Evolutionary conservation across 2,797 vertebrate species (phyloP).

Genomic region (Aphelocoma californica): DNA sequence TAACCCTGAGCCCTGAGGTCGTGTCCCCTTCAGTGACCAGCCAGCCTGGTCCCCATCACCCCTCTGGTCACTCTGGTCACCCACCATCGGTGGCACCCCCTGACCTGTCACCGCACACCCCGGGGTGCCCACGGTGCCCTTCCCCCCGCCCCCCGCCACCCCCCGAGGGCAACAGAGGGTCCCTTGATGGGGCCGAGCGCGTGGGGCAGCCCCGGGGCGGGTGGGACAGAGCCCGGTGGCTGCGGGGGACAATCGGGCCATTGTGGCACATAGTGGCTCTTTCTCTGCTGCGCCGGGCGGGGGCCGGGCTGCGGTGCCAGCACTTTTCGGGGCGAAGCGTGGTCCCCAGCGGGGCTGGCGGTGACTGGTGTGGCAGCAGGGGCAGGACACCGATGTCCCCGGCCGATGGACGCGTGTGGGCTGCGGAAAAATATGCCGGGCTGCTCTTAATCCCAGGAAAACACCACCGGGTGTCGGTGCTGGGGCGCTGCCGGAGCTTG

Average conservation of each 20-base stretch:
- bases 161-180: background rate
- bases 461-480: fast-evolving
- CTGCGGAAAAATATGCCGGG: background rate
- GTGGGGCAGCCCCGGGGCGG: constrained; percentile 55
- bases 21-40: fast-evolving
- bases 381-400: background rate
- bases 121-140: background rate
- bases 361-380: background rate
- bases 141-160: background rate
- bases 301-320: background rate
- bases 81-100: background rate
- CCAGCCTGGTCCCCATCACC: background rate
- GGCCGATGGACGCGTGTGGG: background rate
- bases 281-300: background rate
- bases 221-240: constrained; percentile 24
- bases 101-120: background rate
- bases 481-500: background rate
- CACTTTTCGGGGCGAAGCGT: background rate
- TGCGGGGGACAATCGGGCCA: background rate
- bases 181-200: constrained; percentile 30
- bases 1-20: fast-evolving
- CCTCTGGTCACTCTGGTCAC: fast-evolving
- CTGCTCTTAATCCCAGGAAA: background rate
- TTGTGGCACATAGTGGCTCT: constrained; percentile 43
- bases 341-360: background rate